A percentile compares a stretch with the other conserved stretches of the same genome.
phyloP scores from a whole-genome alignment of 2,888 invertebrate species.

The Sarcophaga carnaria region DNA sequence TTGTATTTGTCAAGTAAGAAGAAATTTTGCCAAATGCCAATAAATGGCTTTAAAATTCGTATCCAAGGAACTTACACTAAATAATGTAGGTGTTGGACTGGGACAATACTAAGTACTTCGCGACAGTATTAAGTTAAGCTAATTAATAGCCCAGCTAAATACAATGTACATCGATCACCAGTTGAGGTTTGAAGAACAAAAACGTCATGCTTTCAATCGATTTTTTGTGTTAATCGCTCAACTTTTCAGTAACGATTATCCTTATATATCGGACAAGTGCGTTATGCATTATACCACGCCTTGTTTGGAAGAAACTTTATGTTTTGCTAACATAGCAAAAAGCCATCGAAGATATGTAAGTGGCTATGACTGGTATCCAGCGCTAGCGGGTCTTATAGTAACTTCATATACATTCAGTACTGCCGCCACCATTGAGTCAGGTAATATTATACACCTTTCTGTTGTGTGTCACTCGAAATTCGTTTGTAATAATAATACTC shows the following conservation, averaged over 20 bases:
- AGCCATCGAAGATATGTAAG: conserved; percentile 87
- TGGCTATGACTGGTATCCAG: conserved; percentile 87
- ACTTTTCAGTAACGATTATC: conserved; percentile 79
- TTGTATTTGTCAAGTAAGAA: no score
- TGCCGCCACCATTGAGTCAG: conserved; percentile 77
- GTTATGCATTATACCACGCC: conserved; percentile 77
- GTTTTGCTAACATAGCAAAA: conserved; percentile 86
- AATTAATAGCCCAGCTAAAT: no score
- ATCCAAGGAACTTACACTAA: no score
- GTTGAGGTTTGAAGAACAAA: no score
- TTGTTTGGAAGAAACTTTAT: conserved; percentile 82
- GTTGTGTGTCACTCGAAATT: no score
- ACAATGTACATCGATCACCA: no score
- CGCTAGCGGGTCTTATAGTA: conserved; percentile 87
- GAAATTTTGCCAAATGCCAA: no score
- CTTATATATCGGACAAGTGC: conserved; percentile 74
- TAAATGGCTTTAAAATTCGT: no score
- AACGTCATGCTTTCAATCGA: no score
- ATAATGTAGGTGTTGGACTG: no score
- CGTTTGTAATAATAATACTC: neutral
- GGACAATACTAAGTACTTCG: no score
- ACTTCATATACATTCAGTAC: conserved; percentile 86
- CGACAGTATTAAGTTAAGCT: no score
- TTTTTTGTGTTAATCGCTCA: neutral
- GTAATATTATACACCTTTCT: conserved; percentile 67